Evolutionary conservation across 2,797 vertebrate species (phyloP), one percentile per base, ranked within the genome.

Genomic region (Arctocebus calabarensis): DNA sequence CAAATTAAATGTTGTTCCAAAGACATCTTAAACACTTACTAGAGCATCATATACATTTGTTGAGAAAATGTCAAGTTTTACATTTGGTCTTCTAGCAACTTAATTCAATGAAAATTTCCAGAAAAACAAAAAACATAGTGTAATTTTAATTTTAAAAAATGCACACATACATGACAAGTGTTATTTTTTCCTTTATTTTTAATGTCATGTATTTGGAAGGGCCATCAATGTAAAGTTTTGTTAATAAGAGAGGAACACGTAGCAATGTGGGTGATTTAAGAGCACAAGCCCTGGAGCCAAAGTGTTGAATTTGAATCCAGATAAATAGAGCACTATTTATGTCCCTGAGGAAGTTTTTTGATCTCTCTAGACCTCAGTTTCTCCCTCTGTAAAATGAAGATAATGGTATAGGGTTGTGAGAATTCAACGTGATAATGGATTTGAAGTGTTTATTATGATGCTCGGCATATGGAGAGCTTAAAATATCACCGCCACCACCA

Each of bases 1-100:
- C 45, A 83, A 97, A 96, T 87, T 75, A 94, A 92, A 84, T 79
- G 37, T 57, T 97, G 34, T 59, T 86, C 29, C 88, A 94, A 91
- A 90, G 68, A 68, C 16, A 90, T 71, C n/a, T 91, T 79, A 96
- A 90, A 57, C 23, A 48, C 23, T 96, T 87, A 84, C 29, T 84
- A 78, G 55, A 91, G 57, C 25, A 84, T 93, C 48, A 55, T 57
- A 79, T 22, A 96, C 32, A 71, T n/a, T 62, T 74, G 32, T 17
- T 88, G 61, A 81, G 52, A 68, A 92, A 96, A 89, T 62, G 66
- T 71, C 91, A 88, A 74, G 27, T 73, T 96, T 87, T 89, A 88
- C 57, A 94, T 95, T 94, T 75, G 61, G 45, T 78, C 29, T 88
- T 95, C 70, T 88, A 92, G n/a, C 37, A 86, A 94, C 29, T 57